These are phyloP conservation scores for Hybognathus amarus DNA, from an alignment of 2,797 vertebrate species.

Conservation along the genomic window DNA sequence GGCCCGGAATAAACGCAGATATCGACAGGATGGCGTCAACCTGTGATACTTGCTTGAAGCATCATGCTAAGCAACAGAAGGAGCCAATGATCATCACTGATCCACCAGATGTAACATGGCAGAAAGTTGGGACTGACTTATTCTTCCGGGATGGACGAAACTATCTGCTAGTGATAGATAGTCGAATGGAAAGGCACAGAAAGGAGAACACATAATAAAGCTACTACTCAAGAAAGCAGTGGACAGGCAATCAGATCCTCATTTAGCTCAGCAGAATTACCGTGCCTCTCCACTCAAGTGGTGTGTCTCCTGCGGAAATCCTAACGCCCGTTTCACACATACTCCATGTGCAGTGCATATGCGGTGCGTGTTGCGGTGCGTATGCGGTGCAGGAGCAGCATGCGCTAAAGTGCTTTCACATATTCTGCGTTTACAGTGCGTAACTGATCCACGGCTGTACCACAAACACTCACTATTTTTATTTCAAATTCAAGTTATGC, in stretches of 20 bases:
- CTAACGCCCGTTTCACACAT: neutral
- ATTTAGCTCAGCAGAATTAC: neutral
- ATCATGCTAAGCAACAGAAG: neutral
- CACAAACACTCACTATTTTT: too few species aligned
- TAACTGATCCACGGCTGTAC: too few species aligned
- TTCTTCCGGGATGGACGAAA: conserved; percentile 37
- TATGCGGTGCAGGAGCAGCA: too few species aligned
- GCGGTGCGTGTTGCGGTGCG: too few species aligned
- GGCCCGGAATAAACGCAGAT: conserved; percentile 34
- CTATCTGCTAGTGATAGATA: conserved; percentile 44
- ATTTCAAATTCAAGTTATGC: too few species aligned
- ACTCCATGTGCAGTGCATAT: too few species aligned
- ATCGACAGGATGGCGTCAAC: conserved; percentile 17
- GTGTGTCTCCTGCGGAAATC: conserved; percentile 18
- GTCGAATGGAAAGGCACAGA: neutral
- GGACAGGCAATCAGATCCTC: neutral
- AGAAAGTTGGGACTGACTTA: conserved; percentile 46
- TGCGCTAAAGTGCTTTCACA: too few species aligned
- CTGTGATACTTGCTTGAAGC: conserved; percentile 46
- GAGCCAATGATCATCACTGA: conserved; percentile 34
- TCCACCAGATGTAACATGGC: conserved; percentile 23
- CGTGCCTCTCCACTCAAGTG: neutral
- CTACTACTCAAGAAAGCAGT: conserved; percentile 2
- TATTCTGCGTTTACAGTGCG: too few species aligned
- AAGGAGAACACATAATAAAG: neutral